A percentile compares a stretch with the other conserved stretches of the same genome.
Conservation (phyloP, 2,797 vertebrate species). For the Prionace glauca region DNA sequence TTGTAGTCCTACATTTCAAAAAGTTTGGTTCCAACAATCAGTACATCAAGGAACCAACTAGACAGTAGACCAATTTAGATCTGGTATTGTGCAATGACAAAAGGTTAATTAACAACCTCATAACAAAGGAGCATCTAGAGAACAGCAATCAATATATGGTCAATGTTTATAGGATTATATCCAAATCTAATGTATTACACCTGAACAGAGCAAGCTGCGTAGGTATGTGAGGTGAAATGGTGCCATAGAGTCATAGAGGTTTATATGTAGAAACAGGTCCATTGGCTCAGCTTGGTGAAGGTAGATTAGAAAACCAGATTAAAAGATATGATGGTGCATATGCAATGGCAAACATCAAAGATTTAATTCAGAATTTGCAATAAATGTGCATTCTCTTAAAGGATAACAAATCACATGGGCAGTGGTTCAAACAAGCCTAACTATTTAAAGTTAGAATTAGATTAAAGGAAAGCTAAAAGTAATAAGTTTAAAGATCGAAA, state of each 20-base stretch:
- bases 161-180: neutral
- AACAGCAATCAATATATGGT: neutral
- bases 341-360: neutral
- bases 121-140: neutral
- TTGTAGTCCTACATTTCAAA: too few relatives aligned
- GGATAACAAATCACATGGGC: neutral
- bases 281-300: too few relatives aligned
- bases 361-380: neutral
- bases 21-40: neutral
- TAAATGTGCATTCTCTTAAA: neutral
- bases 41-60: neutral
- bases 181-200: neutral
- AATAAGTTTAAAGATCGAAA: neutral
- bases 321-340: neutral
- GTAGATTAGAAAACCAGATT: too few relatives aligned
- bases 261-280: too few relatives aligned
- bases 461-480: neutral
- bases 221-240: neutral
- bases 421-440: neutral
- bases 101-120: neutral
- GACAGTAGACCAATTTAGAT: neutral
- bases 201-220: neutral
- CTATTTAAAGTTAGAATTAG: neutral
- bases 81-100: neutral
- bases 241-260: too few relatives aligned